Conservation (phyloP, 1,140 invertebrate species). For the Bicyclus anynana region DNA sequence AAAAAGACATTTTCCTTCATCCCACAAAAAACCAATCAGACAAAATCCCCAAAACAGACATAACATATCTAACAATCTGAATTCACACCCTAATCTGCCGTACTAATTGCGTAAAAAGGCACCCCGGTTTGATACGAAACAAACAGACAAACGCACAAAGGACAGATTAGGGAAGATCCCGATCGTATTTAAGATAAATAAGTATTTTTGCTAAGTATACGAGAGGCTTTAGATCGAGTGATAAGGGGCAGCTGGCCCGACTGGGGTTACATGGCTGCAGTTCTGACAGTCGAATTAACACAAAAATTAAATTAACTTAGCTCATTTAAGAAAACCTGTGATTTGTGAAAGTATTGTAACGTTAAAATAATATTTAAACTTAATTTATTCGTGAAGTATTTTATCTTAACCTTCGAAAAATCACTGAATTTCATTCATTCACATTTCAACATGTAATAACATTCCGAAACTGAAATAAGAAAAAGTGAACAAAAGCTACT, state of each 20-base stretch:
- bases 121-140: constrained; percentile 53
- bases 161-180: constrained; percentile 66
- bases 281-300: too few relatives aligned
- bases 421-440: too few relatives aligned
- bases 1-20: neutral
- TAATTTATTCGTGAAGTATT: too few relatives aligned
- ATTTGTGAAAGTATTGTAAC: too few relatives aligned
- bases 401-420: too few relatives aligned
- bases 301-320: too few relatives aligned
- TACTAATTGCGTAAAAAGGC: constrained; percentile 69
- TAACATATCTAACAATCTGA: constrained; percentile 38
- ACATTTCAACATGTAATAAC: too few relatives aligned
- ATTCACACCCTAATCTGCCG: constrained; percentile 59
- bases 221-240: constrained; percentile 58
- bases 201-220: constrained; percentile 65
- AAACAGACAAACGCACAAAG: constrained; percentile 62
- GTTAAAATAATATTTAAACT: too few relatives aligned
- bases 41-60: constrained; percentile 32
- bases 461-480: too few relatives aligned
- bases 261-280: constrained; percentile 3
- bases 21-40: constrained; percentile 33
- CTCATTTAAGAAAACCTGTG: too few relatives aligned
- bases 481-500: too few relatives aligned
- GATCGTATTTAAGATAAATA: constrained; percentile 75
- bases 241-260: constrained; percentile 61